Conservation (phyloP, 2,797 vertebrate genomes). For the Cossypha dichroa region DNA sequence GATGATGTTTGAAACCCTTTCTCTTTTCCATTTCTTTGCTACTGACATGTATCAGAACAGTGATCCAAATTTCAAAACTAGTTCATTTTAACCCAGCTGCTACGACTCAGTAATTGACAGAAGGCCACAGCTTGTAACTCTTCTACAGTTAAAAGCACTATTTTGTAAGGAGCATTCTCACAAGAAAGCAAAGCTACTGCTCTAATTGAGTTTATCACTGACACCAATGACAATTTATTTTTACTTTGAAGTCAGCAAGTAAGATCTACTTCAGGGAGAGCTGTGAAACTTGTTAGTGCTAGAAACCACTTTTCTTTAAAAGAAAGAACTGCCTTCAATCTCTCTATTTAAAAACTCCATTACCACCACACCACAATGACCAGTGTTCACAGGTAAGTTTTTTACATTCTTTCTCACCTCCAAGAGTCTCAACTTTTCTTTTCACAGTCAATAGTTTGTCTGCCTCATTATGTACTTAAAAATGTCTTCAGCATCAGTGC, state of each 20-base stretch:
- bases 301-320: neutral
- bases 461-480: neutral
- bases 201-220: slow-evolving; percentile 11
- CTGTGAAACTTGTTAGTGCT: neutral
- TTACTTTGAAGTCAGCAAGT: neutral
- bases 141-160: neutral
- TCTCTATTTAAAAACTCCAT: neutral
- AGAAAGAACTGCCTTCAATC: neutral
- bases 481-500: neutral
- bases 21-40: neutral
- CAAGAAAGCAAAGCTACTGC: slow-evolving; percentile 1
- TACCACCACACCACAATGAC: neutral
- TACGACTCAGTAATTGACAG: neutral
- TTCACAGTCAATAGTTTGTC: neutral
- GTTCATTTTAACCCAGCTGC: neutral
- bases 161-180: neutral
- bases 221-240: neutral
- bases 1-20: neutral
- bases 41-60: neutral
- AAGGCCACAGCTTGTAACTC: neutral
- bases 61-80: neutral
- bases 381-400: neutral
- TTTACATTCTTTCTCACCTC: neutral
- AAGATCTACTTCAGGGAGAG: neutral
- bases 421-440: neutral